Evolutionary conservation across 2,888 invertebrate genomes (phyloP).

Genomic region (Patella caerulea): DNA sequence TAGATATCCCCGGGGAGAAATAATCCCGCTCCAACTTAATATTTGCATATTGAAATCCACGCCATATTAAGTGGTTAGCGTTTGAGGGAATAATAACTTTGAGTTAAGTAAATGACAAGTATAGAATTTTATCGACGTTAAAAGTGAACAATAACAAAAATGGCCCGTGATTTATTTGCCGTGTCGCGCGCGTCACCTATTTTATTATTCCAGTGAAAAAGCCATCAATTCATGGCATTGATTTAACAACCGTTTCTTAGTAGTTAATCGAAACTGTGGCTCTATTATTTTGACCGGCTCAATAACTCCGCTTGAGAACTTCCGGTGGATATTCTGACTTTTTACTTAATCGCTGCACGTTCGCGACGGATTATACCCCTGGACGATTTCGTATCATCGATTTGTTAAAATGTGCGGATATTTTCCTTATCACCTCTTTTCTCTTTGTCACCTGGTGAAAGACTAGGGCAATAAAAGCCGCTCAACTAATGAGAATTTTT

Average conservation of each 20-base stretch:
- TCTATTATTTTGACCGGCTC: conserved; percentile 7
- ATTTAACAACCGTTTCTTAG: conserved; percentile 18
- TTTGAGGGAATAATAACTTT: conserved; percentile 11
- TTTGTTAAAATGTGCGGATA: not conserved
- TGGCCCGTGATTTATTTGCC: conserved; percentile 22
- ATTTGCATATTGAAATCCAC: conserved; percentile 8
- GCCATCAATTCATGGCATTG: conserved; percentile 24
- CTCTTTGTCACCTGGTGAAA: conserved; percentile 16
- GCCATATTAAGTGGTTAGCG: conserved; percentile 22
- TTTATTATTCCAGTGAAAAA: conserved; percentile 25
- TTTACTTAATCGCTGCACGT: too few species aligned
- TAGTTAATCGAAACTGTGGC: conserved; percentile 20
- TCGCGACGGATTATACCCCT: too few species aligned
- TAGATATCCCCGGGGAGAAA: not conserved
- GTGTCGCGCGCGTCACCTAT: conserved; percentile 16
- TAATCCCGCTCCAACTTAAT: not conserved
- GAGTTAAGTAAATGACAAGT: conserved; percentile 22
- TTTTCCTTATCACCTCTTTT: conserved; percentile 1
- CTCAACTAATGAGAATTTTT: conserved; percentile 16
- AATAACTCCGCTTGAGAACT: conserved; percentile 9
- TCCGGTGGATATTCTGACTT: not conserved
- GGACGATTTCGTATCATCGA: conserved; percentile 7
- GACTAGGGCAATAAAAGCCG: conserved; percentile 17
- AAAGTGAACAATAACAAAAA: conserved; percentile 24
- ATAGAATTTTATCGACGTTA: not conserved